Base-by-base conservation (phyloP, 2,797 vertebrate species). In the Lepidocolaptes lacrymiger region DNA sequence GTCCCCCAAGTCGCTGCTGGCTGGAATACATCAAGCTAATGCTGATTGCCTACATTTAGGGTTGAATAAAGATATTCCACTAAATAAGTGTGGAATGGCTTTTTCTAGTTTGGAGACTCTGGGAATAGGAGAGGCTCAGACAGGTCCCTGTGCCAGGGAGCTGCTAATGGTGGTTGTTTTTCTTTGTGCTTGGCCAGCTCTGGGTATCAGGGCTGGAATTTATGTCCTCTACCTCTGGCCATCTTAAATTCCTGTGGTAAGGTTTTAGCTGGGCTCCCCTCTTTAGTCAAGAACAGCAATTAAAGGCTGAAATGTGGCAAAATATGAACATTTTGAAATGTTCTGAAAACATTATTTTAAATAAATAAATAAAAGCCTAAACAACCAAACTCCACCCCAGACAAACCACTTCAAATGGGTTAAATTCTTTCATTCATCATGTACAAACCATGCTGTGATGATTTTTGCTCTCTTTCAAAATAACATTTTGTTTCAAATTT, bases 21-120 rank as follows among this genome's bases (percentile, higher is more conserved):
- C 92, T 94, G 92, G 92, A 95, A 96, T 93, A 93, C 66, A 91
- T 96, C 93, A 93, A 51, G 80, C 90, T 94, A 94, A 95, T 94
- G 94, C 93, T 96, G 96, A 95, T 96, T 92, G 88, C 44, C 2
- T 95, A 49, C 48, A 14, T 85, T 95, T 93, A 86, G 94, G 88
- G 55, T 54, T 91, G 93, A 94, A 95, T 95, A 90, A 96, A 93
- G 90, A 95, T 85, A 91, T 95, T 93, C 63, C 37, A 12, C 80
- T 80, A 79, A 94, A 44, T 59, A 91, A 79, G 86, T 6, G 43
- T 34, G 30, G 80, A 85, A 55, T 34, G 44, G 82, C 69, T 86
- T 63, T 61, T 83, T 58, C 66, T 55, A 7, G 55, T 74, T 69
- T 48, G 27, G 85, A 44, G 90, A 46, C 59, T 55, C 23, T 61